A percentile compares a stretch with the other conserved stretches of the same genome.
phyloP scores from a whole-genome alignment of 2,888 invertebrate genomes.

The Blomia tropicalis region DNA sequence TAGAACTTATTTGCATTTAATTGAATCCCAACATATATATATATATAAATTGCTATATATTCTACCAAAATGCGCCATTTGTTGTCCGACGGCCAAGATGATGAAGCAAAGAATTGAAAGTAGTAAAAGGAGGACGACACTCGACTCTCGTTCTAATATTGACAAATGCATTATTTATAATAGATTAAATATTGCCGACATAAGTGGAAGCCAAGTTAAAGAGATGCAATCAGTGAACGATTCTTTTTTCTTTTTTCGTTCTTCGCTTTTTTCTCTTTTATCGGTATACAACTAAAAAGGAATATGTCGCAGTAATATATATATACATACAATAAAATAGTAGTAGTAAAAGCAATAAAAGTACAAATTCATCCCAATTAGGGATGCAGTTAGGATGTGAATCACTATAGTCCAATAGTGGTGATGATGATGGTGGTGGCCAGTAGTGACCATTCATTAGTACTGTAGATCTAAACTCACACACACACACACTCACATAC shows the following conservation, averaged over 20 bases:
- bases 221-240: slow-evolving; percentile 3
- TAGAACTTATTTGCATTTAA: slow-evolving; percentile 11
- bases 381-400: neutral
- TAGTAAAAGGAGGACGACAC: neutral
- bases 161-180: slow-evolving; percentile 15
- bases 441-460: no score
- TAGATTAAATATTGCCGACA: slow-evolving; percentile 10
- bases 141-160: neutral
- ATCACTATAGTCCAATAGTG: no score
- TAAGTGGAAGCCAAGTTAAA: neutral
- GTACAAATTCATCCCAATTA: slow-evolving; percentile 1
- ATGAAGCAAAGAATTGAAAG: neutral
- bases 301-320: no score
- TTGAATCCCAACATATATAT: neutral
- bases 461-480: no score
- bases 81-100: no score
- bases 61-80: neutral
- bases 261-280: no score
- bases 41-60: neutral
- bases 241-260: no score
- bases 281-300: neutral
- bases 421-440: no score
- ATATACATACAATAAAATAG: no score
- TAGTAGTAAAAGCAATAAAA: slow-evolving; percentile 9
- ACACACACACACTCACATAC: no score